Evolutionary conservation across 1,140 invertebrate genomes (phyloP).

Genomic region (Gonioctena quinquepunctata): DNA sequence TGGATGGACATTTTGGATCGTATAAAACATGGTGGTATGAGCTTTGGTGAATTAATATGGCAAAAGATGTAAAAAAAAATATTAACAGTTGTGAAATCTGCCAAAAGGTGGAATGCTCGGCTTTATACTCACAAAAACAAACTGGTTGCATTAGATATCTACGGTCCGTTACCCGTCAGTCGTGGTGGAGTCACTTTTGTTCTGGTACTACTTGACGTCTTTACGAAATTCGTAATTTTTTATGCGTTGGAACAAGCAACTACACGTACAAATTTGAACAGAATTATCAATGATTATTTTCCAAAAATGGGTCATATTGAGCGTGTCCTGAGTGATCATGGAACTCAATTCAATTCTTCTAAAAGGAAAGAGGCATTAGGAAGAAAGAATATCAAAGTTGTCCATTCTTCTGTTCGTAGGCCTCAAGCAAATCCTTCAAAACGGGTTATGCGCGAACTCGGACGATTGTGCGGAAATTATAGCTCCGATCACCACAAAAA

Average conservation of each 20-base stretch:
- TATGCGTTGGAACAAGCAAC: constrained; percentile 4
- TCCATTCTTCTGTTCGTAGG: constrained; percentile 42
- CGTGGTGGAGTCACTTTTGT: neutral
- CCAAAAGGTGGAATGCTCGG: neutral
- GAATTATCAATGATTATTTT: constrained; percentile 28
- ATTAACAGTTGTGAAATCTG: neutral
- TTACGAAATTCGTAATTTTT: constrained; percentile 1
- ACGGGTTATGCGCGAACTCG: constrained; percentile 46
- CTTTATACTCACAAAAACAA: neutral
- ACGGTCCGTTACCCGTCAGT: neutral
- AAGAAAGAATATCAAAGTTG: constrained; percentile 24
- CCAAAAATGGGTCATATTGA: constrained; percentile 13
- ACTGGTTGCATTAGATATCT: neutral
- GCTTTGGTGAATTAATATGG: constrained; percentile 13
- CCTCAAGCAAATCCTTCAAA: constrained; percentile 45
- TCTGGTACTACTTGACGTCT: constrained; percentile 1
- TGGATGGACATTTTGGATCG: neutral
- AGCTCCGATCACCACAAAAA: neutral
- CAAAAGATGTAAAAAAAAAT: neutral
- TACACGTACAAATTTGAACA: constrained; percentile 22
- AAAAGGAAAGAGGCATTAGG: constrained; percentile 30
- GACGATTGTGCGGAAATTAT: constrained; percentile 37
- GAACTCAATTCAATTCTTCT: constrained; percentile 31
- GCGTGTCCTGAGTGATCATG: constrained; percentile 30
- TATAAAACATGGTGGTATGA: constrained; percentile 1